Evolutionary conservation across 2,888 invertebrate species (phyloP).

Genomic region (Agonopterix heracliana): DNA sequence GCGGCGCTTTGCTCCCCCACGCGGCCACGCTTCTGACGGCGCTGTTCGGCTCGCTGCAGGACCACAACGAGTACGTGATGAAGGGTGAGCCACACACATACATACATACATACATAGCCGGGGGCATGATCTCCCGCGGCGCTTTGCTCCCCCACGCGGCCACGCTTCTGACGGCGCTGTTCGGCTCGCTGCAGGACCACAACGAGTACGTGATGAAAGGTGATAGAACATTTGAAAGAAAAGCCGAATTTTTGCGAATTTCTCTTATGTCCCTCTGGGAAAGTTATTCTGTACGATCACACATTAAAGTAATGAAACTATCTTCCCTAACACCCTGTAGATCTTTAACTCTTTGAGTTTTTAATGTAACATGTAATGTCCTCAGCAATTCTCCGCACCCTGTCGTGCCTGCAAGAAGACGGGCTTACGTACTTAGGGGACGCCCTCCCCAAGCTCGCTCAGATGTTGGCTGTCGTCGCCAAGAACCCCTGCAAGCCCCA

Average conservation of each 20-base stretch:
- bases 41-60: constrained; percentile 84
- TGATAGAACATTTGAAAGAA: too few relatives aligned
- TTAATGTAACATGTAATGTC: neutral
- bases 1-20: constrained; percentile 79
- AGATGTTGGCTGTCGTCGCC: constrained; percentile 87
- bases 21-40: constrained; percentile 82
- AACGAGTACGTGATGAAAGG: too few relatives aligned
- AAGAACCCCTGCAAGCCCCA: constrained; percentile 98
- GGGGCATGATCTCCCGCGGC: too few relatives aligned
- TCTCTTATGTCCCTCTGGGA: too few relatives aligned
- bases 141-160: too few relatives aligned
- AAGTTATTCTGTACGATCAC: too few relatives aligned
- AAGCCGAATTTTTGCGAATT: too few relatives aligned
- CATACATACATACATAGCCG: too few relatives aligned
- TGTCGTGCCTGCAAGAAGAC: constrained; percentile 87
- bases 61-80: constrained; percentile 98
- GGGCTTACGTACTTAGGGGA: constrained; percentile 87
- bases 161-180: too few relatives aligned
- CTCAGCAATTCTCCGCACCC: constrained; percentile 91
- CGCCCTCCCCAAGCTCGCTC: constrained; percentile 89
- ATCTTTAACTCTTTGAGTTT: neutral
- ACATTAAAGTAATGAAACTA: too few relatives aligned
- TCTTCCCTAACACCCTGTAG: too few relatives aligned
- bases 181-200: too few relatives aligned
- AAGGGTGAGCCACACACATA: constrained; percentile 78